Percentiles rank a stretch among this genome's conserved stretches.
phyloP scores from a whole-genome alignment of 2,888 invertebrate species.

The Xestia xanthographa region DNA sequence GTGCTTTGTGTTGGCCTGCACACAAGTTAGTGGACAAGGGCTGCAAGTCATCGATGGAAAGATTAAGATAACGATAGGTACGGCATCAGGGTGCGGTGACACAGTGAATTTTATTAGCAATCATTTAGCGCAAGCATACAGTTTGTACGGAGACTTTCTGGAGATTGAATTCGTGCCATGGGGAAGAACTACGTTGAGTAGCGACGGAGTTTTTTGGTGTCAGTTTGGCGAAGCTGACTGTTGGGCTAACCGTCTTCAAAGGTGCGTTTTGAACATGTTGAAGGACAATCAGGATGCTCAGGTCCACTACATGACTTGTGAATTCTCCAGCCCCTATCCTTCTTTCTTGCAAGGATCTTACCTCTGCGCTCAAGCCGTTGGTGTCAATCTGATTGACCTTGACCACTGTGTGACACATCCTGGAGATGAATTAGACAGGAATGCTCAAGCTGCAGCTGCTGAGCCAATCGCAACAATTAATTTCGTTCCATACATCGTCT shows the following conservation, averaged over 20 bases:
- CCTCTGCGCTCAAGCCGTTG: conserved; percentile 77
- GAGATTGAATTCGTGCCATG: conserved; percentile 85
- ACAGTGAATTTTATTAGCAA: conserved; percentile 77
- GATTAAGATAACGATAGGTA: conserved; percentile 79
- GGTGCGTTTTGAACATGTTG: conserved; percentile 81
- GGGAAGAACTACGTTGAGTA: conserved; percentile 80
- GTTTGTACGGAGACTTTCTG: conserved; percentile 77
- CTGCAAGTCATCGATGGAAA: conserved; percentile 77
- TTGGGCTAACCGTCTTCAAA: conserved; percentile 84
- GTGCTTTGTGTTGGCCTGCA: conserved; percentile 59
- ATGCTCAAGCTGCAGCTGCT: conserved; percentile 73
- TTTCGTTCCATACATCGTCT: conserved; percentile 81
- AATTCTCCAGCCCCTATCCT: conserved; percentile 77
- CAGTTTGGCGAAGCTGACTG: conserved; percentile 81
- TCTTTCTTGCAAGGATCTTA: conserved; percentile 74
- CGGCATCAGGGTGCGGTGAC: conserved; percentile 81
- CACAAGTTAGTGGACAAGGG: conserved; percentile 51
- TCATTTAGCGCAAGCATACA: conserved; percentile 76
- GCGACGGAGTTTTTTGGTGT: conserved; percentile 75
- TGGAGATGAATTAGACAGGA: conserved; percentile 76
- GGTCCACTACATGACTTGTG: conserved; percentile 83
- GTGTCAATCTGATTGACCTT: conserved; percentile 75
- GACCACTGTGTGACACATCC: conserved; percentile 79
- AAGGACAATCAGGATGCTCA: conserved; percentile 78
- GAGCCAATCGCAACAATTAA: conserved; percentile 71